Evolutionary conservation across 2,113 vertebrate genomes (phyloP).

Genomic region (Narcine bancroftii): DNA sequence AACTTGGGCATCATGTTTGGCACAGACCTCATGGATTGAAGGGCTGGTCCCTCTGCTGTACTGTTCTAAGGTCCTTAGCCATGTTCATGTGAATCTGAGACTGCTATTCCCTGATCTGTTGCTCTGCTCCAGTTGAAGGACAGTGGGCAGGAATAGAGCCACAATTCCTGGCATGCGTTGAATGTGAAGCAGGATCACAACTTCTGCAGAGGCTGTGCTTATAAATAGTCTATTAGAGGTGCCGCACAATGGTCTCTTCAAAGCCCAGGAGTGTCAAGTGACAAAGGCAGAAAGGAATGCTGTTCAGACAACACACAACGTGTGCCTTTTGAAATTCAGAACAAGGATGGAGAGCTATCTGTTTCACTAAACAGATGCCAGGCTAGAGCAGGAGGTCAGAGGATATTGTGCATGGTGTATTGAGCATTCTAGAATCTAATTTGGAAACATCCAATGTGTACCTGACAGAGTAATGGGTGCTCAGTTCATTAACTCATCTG

Average conservation of each 20-base stretch:
- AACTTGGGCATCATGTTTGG: no score
- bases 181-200: not conserved
- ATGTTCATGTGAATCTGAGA: not conserved
- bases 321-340: conserved; percentile 2
- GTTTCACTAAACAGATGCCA: conserved; percentile 19
- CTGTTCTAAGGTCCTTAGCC: no score
- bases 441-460: not conserved
- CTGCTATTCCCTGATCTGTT: not conserved
- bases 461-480: not conserved
- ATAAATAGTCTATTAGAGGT: conserved; percentile 15
- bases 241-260: conserved; percentile 9
- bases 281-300: conserved; percentile 26
- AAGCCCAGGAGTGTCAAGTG: not conserved
- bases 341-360: conserved; percentile 14
- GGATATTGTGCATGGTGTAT: not conserved
- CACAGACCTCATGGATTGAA: no score
- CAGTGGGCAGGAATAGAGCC: not conserved
- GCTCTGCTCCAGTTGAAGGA: not conserved
- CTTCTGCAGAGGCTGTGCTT: not conserved
- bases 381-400: not conserved
- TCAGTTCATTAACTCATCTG: not conserved
- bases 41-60: no score
- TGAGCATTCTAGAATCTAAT: not conserved
- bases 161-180: conserved; percentile 3
- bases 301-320: not conserved